A percentile compares a stretch with the other conserved stretches of the same genome.
These are phyloP conservation scores for Neotoma lepida DNA, from an alignment of 2,113 vertebrate species.

Conservation along the genomic window DNA sequence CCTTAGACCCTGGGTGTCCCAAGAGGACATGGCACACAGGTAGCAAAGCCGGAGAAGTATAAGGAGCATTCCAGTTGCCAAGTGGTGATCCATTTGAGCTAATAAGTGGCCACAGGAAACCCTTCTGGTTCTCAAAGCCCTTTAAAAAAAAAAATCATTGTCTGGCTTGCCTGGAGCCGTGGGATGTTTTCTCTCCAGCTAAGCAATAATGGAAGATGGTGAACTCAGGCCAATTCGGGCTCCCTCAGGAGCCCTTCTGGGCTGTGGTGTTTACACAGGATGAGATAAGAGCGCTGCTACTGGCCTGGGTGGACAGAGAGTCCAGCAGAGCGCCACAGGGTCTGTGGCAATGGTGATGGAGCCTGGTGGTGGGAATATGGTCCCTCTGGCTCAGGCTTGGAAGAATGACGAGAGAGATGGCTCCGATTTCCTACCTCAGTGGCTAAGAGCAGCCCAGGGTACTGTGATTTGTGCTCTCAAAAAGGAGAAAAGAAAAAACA, in stretches of 20 bases:
- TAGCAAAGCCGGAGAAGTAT: not conserved
- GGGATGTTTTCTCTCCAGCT: slow-evolving; percentile 30
- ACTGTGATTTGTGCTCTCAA: not conserved
- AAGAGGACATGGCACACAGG: not conserved
- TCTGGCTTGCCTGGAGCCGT: not conserved
- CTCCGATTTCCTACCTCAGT: not conserved
- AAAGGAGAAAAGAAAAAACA: not conserved
- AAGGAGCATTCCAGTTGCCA: not conserved
- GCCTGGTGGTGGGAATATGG: rapidly evolving
- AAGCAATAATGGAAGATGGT: slow-evolving; percentile 30
- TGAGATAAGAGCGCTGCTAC: not conserved
- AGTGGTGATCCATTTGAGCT: not conserved
- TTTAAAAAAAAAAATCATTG: not conserved
- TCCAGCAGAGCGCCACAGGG: not conserved
- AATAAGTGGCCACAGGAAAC: not conserved
- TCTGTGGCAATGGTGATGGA: not conserved
- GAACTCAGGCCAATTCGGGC: not conserved
- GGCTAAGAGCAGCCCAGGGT: not conserved
- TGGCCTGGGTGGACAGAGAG: not conserved
- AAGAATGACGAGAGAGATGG: rapidly evolving
- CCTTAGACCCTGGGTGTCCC: not conserved
- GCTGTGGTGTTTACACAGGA: slow-evolving; percentile 11
- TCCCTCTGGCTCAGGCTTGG: not conserved
- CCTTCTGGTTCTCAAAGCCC: not conserved
- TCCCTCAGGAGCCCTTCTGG: not conserved